A percentile compares a stretch with the other conserved stretches of the same genome.
These are phyloP conservation scores for Homarus gammarus DNA, from an alignment of 2,888 invertebrate species.

Conservation along the genomic window DNA sequence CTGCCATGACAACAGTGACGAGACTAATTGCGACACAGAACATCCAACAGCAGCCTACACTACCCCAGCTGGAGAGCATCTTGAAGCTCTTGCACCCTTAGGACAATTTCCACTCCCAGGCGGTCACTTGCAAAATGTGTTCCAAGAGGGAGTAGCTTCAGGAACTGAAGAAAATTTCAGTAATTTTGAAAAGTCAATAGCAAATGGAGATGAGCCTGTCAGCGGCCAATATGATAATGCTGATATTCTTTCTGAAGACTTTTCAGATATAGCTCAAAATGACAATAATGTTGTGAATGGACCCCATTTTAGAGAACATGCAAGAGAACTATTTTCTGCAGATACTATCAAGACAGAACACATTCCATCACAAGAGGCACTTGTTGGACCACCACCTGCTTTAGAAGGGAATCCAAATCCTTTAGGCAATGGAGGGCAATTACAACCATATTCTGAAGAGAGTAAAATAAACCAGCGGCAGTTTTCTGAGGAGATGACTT, in stretches of 20 bases:
- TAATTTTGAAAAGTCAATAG: constrained; percentile 9
- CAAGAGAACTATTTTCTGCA: constrained; percentile 28
- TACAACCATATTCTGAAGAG: constrained; percentile 11
- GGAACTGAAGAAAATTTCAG: constrained; percentile 13
- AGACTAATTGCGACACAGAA: constrained; percentile 77
- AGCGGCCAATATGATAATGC: background rate
- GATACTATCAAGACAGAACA: background rate
- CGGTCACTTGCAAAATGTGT: constrained; percentile 5
- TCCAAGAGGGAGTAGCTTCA: background rate
- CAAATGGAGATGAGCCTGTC: background rate
- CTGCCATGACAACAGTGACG: constrained; percentile 85
- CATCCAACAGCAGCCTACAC: background rate
- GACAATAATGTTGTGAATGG: constrained; percentile 28
- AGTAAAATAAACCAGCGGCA: background rate
- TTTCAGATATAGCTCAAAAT: background rate
- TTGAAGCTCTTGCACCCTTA: constrained; percentile 39
- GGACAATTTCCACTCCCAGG: constrained; percentile 62
- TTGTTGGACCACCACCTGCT: background rate
- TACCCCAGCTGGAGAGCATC: constrained; percentile 27
- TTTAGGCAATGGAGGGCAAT: background rate
- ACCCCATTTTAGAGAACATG: constrained; percentile 27
- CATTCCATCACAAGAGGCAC: background rate
- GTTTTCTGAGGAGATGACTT: background rate
- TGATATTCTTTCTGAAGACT: background rate
- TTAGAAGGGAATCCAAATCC: background rate